A percentile compares a stretch with the other conserved stretches of the same genome.
These are phyloP conservation scores for Phocides pigmalion DNA, from an alignment of 1,140 invertebrate genomes.

Conservation along the genomic window DNA sequence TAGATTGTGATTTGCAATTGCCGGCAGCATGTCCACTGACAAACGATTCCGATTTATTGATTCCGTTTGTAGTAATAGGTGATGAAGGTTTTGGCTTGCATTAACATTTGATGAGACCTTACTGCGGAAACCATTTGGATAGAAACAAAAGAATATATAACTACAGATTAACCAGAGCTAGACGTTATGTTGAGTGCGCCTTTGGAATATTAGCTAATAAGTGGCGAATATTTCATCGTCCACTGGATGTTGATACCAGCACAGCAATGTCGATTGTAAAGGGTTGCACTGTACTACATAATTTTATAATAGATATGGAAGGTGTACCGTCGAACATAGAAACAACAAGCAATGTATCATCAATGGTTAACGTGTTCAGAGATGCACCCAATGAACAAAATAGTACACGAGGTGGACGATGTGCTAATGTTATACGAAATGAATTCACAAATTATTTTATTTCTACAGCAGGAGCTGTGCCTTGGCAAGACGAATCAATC, in stretches of 20 bases:
- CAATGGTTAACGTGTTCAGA: too few relatives aligned
- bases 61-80: constrained; percentile 41
- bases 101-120: constrained; percentile 55
- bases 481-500: constrained; percentile 23
- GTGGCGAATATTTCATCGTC: constrained; percentile 29
- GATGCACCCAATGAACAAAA: too few relatives aligned
- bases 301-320: constrained; percentile 31
- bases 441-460: constrained; percentile 29
- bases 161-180: constrained; percentile 54
- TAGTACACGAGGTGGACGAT: constrained; percentile 21
- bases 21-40: constrained; percentile 40
- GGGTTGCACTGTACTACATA: constrained; percentile 27
- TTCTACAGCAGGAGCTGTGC: constrained; percentile 21
- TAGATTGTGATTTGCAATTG: constrained; percentile 38
- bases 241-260: constrained; percentile 8
- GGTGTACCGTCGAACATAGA: too few relatives aligned
- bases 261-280: constrained; percentile 23
- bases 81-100: constrained; percentile 18
- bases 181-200: constrained; percentile 56
- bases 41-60: constrained; percentile 36
- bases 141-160: constrained; percentile 58
- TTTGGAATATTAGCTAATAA: constrained; percentile 58
- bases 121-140: constrained; percentile 47
- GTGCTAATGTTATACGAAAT: constrained; percentile 22
- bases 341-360: too few relatives aligned